Percentiles rank a stretch among this genome's conserved stretches.
Conservation (phyloP, 2,888 invertebrate species). For the Cantharis rufa region DNA sequence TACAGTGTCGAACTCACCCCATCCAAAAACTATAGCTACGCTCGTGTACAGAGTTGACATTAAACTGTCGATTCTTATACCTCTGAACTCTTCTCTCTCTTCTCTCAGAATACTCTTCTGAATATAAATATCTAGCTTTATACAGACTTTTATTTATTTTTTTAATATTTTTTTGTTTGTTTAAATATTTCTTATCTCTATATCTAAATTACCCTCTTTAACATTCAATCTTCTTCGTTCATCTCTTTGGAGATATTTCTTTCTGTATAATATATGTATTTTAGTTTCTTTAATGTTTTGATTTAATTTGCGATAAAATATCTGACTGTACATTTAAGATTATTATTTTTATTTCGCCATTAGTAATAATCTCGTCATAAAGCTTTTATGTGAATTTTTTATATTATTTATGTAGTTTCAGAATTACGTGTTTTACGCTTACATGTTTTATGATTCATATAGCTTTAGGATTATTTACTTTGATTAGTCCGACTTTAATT, state of each 20-base stretch:
- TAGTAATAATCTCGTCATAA: neutral
- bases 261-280: neutral
- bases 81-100: too few species aligned
- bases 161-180: neutral
- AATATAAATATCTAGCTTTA: too few species aligned
- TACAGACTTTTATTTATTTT: too few species aligned
- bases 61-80: too few species aligned
- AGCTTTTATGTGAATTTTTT: neutral
- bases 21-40: too few species aligned
- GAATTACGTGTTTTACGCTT: neutral
- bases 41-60: too few species aligned
- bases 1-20: too few species aligned
- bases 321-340: neutral
- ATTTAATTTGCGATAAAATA: neutral
- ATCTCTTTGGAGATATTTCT: neutral
- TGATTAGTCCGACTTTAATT: neutral
- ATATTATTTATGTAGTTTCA: neutral
- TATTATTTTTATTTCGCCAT: neutral
- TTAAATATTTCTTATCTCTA: neutral
- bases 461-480: neutral
- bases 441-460: neutral
- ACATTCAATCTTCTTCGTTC: neutral
- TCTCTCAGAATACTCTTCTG: too few species aligned
- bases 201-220: neutral
- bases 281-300: neutral